Percentiles rank a stretch among this genome's conserved stretches.
phyloP scores from a whole-genome alignment of 2,113 vertebrate species.

The Siphamia tubifer region DNA sequence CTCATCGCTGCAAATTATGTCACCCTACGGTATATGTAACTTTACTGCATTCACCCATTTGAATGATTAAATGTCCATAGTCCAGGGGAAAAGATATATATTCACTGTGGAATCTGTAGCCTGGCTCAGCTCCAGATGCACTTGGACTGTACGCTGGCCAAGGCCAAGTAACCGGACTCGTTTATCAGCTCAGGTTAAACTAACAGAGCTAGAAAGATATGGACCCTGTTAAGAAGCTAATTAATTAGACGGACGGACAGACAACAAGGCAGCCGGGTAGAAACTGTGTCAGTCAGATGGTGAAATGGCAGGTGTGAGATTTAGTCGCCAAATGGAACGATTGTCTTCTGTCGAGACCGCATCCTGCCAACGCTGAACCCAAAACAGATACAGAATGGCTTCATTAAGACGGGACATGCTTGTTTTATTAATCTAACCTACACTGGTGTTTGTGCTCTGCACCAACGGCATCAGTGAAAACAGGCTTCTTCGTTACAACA shows the following conservation, averaged over 20 bases:
- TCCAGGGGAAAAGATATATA: background rate
- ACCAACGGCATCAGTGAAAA: background rate
- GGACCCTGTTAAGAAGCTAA: background rate
- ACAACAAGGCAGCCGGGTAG: background rate
- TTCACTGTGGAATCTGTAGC: background rate
- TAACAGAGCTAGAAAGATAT: background rate
- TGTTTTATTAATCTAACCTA: background rate
- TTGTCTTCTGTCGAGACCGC: background rate
- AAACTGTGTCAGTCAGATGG: background rate
- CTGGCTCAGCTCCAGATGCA: constrained; percentile 4
- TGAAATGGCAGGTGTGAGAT: background rate
- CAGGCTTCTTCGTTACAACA: background rate
- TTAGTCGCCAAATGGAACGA: constrained; percentile 1
- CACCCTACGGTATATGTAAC: background rate
- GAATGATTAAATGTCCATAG: background rate
- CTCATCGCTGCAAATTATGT: background rate
- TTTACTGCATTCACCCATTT: background rate
- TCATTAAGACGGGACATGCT: constrained; percentile 1
- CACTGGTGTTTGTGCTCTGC: background rate
- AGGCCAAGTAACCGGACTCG: background rate
- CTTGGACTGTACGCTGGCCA: background rate
- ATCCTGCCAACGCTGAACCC: background rate
- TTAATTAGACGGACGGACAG: constrained; percentile 7
- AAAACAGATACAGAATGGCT: background rate
- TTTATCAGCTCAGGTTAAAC: constrained; percentile 2